Base-by-base conservation (phyloP, 1,140 invertebrate species). In the Coelopa frigida region DNA sequence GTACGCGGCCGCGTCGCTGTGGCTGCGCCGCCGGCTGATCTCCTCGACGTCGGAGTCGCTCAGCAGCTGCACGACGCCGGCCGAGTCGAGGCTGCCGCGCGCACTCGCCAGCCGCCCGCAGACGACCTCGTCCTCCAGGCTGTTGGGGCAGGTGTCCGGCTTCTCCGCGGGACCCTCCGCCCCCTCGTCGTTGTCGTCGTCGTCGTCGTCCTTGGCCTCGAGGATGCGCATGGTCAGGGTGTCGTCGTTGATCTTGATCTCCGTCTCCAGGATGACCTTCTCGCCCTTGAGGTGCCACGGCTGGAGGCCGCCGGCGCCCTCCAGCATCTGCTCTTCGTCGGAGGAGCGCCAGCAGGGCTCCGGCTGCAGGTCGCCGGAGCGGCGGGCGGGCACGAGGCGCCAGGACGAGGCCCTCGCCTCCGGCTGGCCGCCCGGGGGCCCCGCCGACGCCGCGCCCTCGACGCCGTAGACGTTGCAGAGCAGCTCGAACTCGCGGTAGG, bases 151-250 rank as follows among this genome's bases (percentile, higher is more conserved):
- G 61, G 62, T 33, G 29, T 46, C 43, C 11, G 15, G 8, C 7
- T 15, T 41, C 14, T 44, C 41, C 14, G 27, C 40, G 10, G 50
- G 62, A 67, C 20, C 75, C n/a, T 52, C 56, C 4, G 49, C 51
- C 14, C 53, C 52, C 20, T 61, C 59, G 1, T 50, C 58, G 27
- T 62, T 59, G 0, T 58, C 57, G n/a, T 66, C 60, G 17, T 21
- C 31, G 22, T 50, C 42, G n/a, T 48, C 70, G 21, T 61, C 54
- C 22, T 72, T 79, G 57, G 84, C 82, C 59, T 87, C 85, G 0
- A 87, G 63, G 45, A 87, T 83, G 2, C 84, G 83, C 84, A 87
- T 87, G 1, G 83, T 87, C 8, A 87, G 82, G 0, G 82, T 83
- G 41, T 85, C 82, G 10, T 83, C 77, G 52, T 84, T 78, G 41